phyloP scores from a whole-genome alignment of 2,797 vertebrate genomes.

The Pseudotriccus pelzelni region DNA sequence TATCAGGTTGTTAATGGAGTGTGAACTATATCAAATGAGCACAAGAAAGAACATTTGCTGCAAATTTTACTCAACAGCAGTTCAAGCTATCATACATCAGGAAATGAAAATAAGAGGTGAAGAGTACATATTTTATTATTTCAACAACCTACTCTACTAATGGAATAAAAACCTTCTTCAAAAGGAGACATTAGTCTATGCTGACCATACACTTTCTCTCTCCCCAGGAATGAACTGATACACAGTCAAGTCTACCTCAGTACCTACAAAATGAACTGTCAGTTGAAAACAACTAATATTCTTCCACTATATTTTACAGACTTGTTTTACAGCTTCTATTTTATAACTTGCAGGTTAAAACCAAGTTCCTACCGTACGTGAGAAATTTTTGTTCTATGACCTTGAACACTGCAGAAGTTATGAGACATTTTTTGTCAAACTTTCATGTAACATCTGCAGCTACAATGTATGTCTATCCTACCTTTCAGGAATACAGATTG shows the following conservation, averaged over 20 bases:
- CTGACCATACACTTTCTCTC: conserved; percentile 47
- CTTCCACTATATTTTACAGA: conserved; percentile 19
- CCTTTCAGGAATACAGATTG: neutral
- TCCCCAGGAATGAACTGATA: neutral
- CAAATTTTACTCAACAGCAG: conserved; percentile 67
- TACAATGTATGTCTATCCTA: neutral
- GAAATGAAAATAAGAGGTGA: conserved; percentile 66
- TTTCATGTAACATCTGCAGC: neutral
- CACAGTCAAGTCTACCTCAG: conserved; percentile 5
- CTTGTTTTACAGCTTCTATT: conserved; percentile 40
- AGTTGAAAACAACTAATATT: conserved; percentile 46
- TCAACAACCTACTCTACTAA: conserved; percentile 41
- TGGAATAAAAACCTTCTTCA: conserved; percentile 40
- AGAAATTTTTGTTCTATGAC: conserved; percentile 12
- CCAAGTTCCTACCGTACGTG: neutral
- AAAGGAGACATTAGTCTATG: neutral
- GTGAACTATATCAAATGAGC: conserved; percentile 63
- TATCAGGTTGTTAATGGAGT: conserved; percentile 61
- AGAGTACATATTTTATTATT: conserved; percentile 63
- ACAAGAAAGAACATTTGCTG: conserved; percentile 51
- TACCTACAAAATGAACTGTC: conserved; percentile 28
- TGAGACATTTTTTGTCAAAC: conserved; percentile 1
- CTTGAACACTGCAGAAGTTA: conserved; percentile 18
- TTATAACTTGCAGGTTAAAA: conserved; percentile 31
- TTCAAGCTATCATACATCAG: conserved; percentile 50